A percentile compares a stretch with the other conserved stretches of the same genome.
These are phyloP conservation scores for Anguilla anguilla DNA, from an alignment of 2,797 vertebrate species.

Conservation along the genomic window DNA sequence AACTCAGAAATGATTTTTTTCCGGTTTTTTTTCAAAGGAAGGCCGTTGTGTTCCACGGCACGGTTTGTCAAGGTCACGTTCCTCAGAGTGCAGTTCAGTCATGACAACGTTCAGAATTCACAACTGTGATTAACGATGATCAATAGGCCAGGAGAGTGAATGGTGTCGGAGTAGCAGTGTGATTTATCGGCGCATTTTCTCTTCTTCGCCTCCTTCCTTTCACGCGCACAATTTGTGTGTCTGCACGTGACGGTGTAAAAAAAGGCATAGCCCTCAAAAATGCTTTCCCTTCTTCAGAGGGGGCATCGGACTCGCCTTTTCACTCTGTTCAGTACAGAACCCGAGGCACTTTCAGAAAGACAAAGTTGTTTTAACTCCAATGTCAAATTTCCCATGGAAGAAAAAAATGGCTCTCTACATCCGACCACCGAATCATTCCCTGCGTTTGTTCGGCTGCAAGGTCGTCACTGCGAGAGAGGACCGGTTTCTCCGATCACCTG, in stretches of 20 bases:
- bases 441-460: too few relatives aligned
- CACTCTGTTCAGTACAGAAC: too few relatives aligned
- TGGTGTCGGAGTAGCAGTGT: background rate
- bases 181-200: conserved; percentile 4
- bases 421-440: too few relatives aligned
- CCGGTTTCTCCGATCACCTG: too few relatives aligned
- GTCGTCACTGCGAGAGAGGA: too few relatives aligned
- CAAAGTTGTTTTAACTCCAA: too few relatives aligned
- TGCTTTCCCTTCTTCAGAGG: too few relatives aligned
- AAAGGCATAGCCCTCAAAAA: background rate
- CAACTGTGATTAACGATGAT: background rate
- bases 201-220: background rate
- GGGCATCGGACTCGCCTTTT: too few relatives aligned
- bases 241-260: background rate
- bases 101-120: background rate
- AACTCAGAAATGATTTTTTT: conserved; percentile 49
- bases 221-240: background rate
- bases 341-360: too few relatives aligned
- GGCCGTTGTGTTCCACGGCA: background rate
- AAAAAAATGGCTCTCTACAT: too few relatives aligned
- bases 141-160: background rate
- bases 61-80: background rate
- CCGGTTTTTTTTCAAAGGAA: background rate
- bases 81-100: background rate
- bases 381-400: too few relatives aligned